Percentiles rank a stretch among this genome's conserved stretches.
Conservation (phyloP, 2,888 invertebrate species). For the Coenonympha glycerion region DNA sequence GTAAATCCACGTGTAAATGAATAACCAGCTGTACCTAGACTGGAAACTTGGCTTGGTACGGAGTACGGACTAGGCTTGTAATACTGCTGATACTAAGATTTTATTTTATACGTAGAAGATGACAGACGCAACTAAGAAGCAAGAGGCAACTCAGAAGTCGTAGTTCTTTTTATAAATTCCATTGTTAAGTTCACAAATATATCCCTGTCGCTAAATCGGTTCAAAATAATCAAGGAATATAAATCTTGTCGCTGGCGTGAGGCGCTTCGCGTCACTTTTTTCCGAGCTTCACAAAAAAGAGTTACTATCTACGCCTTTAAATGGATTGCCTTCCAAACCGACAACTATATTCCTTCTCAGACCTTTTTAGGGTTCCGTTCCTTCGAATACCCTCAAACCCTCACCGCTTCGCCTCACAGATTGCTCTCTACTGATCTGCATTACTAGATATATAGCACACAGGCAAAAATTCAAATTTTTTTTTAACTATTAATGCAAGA, state of each 20-base stretch:
- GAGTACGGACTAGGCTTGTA: too few species aligned
- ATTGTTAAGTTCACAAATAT: background rate
- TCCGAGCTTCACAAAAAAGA: slow-evolving; percentile 14
- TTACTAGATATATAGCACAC: too few species aligned
- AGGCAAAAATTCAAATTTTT: too few species aligned
- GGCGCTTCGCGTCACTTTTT: slow-evolving; percentile 11
- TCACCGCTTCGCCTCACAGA: too few species aligned
- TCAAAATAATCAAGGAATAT: background rate
- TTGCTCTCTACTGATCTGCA: too few species aligned
- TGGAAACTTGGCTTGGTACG: background rate
- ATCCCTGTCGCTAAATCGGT: background rate
- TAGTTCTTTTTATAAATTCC: too few species aligned
- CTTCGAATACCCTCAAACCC: too few species aligned
- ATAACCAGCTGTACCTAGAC: background rate
- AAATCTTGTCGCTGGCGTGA: background rate
- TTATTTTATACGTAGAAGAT: too few species aligned
- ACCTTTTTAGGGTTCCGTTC: slow-evolving; percentile 12
- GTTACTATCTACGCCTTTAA: slow-evolving; percentile 19
- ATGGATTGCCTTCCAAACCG: slow-evolving; percentile 15
- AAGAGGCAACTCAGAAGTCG: too few species aligned
- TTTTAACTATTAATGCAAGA: too few species aligned
- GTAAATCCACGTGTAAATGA: background rate
- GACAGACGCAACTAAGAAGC: too few species aligned
- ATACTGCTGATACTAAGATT: too few species aligned
- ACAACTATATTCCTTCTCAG: slow-evolving; percentile 24